These are phyloP conservation scores for Clavelina lepadiformis DNA, from an alignment of 23 tunicate genomes.

Conservation along the genomic window DNA sequence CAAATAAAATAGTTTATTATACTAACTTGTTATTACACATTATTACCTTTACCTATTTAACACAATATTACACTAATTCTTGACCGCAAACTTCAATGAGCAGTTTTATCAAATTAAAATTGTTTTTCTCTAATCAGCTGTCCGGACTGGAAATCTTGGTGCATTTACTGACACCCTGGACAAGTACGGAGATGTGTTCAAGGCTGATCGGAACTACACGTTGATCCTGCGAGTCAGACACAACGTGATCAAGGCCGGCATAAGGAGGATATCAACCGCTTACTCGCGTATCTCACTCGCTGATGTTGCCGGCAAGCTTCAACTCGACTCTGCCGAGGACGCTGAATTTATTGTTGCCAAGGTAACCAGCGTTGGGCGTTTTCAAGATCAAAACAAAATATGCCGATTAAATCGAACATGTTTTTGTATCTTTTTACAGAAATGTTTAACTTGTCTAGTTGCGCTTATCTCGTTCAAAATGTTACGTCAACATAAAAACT, in stretches of 20 bases:
- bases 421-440: too few relatives aligned
- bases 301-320: slow-evolving; percentile 75
- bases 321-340: slow-evolving; percentile 90
- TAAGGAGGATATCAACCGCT: slow-evolving; percentile 69
- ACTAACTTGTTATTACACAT: background rate
- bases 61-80: background rate
- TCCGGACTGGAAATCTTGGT: slow-evolving; percentile 74
- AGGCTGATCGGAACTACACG: slow-evolving; percentile 67
- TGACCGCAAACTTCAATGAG: background rate
- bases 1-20: too few relatives aligned
- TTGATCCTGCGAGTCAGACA: slow-evolving; percentile 85
- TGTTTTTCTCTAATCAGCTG: slow-evolving; percentile 30
- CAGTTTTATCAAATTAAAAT: background rate
- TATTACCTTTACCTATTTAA: background rate
- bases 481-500: too few relatives aligned
- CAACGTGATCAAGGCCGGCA: slow-evolving; percentile 98
- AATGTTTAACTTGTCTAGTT: too few relatives aligned
- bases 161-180: slow-evolving; percentile 65
- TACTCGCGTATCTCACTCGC: slow-evolving; percentile 71
- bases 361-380: slow-evolving; percentile 23
- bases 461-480: too few relatives aligned
- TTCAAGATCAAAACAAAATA: too few relatives aligned
- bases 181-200: slow-evolving; percentile 54
- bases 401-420: too few relatives aligned
- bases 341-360: slow-evolving; percentile 98